Conservation (phyloP, 2,888 invertebrate species). For the Aleiodes alternator region DNA sequence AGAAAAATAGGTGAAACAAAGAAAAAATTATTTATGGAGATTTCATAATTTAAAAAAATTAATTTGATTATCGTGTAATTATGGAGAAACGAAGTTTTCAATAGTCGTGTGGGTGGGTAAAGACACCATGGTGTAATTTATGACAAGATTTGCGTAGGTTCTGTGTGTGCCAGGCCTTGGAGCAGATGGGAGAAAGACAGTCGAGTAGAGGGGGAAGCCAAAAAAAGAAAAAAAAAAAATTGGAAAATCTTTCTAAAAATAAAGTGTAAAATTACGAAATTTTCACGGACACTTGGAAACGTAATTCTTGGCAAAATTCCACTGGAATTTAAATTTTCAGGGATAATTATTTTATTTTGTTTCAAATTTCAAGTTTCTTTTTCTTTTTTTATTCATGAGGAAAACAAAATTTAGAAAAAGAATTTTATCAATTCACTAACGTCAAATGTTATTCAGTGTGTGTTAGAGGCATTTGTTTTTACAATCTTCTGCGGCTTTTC, state of each 20-base stretch:
- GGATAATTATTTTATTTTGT: no score
- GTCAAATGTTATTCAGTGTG: background rate
- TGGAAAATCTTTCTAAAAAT: constrained; percentile 6
- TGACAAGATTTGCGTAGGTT: constrained; percentile 35
- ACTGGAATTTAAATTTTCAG: background rate
- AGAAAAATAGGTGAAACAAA: no score
- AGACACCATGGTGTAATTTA: constrained; percentile 13
- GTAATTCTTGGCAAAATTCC: constrained; percentile 28
- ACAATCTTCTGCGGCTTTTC: no score
- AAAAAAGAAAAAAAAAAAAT: background rate
- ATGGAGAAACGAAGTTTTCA: background rate
- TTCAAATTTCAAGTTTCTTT: background rate
- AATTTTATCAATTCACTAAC: no score
- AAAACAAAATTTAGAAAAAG: background rate
- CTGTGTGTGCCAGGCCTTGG: constrained; percentile 20
- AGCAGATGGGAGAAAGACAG: constrained; percentile 19
- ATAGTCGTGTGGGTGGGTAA: constrained; percentile 26
- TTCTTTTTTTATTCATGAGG: background rate
- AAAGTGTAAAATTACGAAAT: constrained; percentile 7
- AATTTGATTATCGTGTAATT: no score
- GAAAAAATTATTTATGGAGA: no score
- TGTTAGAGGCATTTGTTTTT: background rate
- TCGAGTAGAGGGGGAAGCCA: no score
- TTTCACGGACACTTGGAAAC: constrained; percentile 22
- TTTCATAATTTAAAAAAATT: no score